These are phyloP conservation scores for Seriola aureovittata DNA, from an alignment of 2,113 vertebrate genomes.

Conservation along the genomic window DNA sequence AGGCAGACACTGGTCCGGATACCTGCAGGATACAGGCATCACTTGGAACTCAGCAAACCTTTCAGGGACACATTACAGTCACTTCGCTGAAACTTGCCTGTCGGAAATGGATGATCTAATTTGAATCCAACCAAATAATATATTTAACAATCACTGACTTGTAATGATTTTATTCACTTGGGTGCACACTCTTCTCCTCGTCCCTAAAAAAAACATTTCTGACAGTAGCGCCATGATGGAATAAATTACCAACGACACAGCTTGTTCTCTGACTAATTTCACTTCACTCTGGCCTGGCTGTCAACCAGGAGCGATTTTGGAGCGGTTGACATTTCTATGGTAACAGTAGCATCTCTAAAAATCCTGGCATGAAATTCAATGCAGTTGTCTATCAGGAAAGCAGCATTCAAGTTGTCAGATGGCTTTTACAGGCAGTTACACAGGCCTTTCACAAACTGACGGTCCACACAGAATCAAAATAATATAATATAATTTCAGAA, in stretches of 20 bases:
- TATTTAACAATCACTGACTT: background rate
- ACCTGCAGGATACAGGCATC: background rate
- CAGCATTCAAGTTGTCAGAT: conserved; percentile 10
- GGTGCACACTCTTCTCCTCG: background rate
- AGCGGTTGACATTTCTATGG: conserved; percentile 37
- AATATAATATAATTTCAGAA: background rate
- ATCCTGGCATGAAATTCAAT: background rate
- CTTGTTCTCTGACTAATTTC: background rate
- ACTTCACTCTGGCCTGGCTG: background rate
- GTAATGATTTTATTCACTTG: background rate
- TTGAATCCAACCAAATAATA: background rate
- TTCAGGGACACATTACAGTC: background rate
- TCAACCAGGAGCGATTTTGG: conserved; percentile 8
- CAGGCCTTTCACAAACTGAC: background rate
- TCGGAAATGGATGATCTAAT: background rate
- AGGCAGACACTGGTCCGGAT: background rate
- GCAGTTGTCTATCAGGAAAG: conserved; percentile 4
- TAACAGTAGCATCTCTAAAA: conserved; percentile 11
- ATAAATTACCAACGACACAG: conserved; percentile 5
- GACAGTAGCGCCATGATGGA: background rate
- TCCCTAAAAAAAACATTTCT: background rate
- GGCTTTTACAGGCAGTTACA: background rate
- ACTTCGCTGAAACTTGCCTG: background rate
- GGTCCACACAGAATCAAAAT: background rate
- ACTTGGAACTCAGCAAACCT: background rate